Conservation (phyloP, 2,888 invertebrate genomes). For the Caenorhabditis panamensis region DNA sequence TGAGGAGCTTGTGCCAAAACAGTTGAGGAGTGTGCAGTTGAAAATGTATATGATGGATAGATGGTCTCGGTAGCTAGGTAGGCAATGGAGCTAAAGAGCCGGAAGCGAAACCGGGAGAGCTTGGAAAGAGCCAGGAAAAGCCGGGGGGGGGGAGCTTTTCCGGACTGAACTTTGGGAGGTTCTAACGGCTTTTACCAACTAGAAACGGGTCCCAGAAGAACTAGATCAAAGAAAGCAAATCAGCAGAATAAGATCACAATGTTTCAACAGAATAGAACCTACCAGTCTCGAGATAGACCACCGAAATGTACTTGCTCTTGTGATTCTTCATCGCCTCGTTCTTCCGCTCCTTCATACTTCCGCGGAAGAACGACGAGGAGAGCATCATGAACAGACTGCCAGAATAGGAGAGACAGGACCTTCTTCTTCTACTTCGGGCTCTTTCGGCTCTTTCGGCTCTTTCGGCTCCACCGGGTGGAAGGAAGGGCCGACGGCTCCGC, state of each 20-base stretch:
- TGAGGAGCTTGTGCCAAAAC: no score
- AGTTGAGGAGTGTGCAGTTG: no score
- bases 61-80: no score
- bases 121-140: no score
- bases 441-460: no score
- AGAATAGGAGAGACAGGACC: background rate
- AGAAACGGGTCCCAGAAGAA: no score
- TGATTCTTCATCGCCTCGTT: constrained; percentile 58
- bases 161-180: no score
- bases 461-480: constrained; percentile 19
- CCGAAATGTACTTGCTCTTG: constrained; percentile 49
- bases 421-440: constrained; percentile 1
- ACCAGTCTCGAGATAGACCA: constrained; percentile 48
- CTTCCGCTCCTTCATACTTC: constrained; percentile 62
- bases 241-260: background rate
- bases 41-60: no score
- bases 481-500: background rate
- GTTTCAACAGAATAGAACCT: background rate
- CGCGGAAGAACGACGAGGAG: constrained; percentile 62
- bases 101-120: no score
- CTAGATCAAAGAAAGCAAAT: background rate
- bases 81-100: no score
- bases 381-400: constrained; percentile 28
- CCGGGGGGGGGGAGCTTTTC: no score
- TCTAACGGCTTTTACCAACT: no score